Evolutionary conservation across 2,888 invertebrate species (phyloP), one percentile per base, ranked within the genome.

Genomic region (Aspidiotus rigidus): DNA sequence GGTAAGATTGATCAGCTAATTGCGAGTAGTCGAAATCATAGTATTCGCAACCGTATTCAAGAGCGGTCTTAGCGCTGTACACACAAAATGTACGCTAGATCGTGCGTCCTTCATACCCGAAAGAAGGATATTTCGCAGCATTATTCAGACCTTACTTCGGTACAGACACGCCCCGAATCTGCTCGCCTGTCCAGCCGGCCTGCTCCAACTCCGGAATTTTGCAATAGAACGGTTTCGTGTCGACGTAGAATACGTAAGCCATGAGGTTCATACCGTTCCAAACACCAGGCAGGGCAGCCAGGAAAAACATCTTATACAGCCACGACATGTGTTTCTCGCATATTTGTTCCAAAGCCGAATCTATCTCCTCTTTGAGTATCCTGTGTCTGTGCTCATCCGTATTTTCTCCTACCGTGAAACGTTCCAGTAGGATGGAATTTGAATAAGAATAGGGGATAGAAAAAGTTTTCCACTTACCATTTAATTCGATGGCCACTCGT

Each of bases 201-300:
- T 71, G 67, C 16, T 74, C 74, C 7, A 83, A 75, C 44, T 78
- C 79, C 7, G 78, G 76, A 7, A 83, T 75, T 6, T 76, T 75
- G 72, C 83, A 83, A 81, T 81, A 81, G 73, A 81, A 79, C 49
- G 77, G 73, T 7, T 78, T 77, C 10, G 75, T 72, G 73, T 81
- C 80, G 0, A 82, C 81, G 16, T 82, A 76, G 72, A 83, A 80
- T 1, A 82, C 81, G 72, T 83, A 83, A 1, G 82, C 80, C 64
- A 81, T 80, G 42, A 83, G 81, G 73, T 83, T 83, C 75, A 82
- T 80, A 3, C 82, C 83, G 73, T 82, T 82, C 69, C 82, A 76
- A 44, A 83, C 78, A 44, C 75, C 74, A 0, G 74, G 75, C 2
- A 72, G 66, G 16, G 71, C 71, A 39, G 71, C 62, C 64, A 75